A percentile compares a stretch with the other conserved stretches of the same genome.
Evolutionary conservation across 2,113 vertebrate species (phyloP).

Genomic region (Choloepus hoffmanni): DNA sequence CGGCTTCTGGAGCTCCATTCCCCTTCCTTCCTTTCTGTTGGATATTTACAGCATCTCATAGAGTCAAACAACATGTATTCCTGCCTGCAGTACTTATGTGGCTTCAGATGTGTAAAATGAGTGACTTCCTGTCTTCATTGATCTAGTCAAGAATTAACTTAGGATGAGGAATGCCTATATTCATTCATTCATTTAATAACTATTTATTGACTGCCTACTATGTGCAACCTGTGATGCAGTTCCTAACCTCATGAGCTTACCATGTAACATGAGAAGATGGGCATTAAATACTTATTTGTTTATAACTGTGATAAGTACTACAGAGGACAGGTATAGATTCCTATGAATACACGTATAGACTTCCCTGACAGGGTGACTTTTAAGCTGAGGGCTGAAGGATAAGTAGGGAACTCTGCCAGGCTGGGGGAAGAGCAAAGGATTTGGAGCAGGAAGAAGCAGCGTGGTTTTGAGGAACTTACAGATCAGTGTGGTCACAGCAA

Average conservation of each 20-base stretch:
- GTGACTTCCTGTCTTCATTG: not conserved
- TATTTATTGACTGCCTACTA: not conserved
- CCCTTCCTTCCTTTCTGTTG: constrained; percentile 18
- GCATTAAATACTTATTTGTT: not conserved
- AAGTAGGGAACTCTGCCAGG: not conserved
- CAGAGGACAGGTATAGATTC: not conserved
- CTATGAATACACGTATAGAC: not conserved
- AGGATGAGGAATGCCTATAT: not conserved
- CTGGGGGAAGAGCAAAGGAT: not conserved
- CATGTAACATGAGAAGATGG: not conserved
- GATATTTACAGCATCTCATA: not conserved
- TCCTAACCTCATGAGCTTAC: not conserved
- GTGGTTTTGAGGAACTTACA: not conserved
- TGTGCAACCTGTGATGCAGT: not conserved
- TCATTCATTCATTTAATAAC: not conserved
- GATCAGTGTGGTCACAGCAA: not conserved
- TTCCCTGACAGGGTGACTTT: not conserved
- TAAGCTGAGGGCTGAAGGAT: not conserved
- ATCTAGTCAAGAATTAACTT: not conserved
- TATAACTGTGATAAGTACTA: not conserved
- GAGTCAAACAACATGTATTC: not conserved
- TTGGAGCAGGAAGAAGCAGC: not conserved
- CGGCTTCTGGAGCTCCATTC: not conserved
- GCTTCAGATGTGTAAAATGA: not conserved
- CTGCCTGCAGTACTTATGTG: not conserved